Base-by-base conservation (phyloP, 2,113 vertebrate genomes). In the Sinocyclocheilus rhinocerous region DNA sequence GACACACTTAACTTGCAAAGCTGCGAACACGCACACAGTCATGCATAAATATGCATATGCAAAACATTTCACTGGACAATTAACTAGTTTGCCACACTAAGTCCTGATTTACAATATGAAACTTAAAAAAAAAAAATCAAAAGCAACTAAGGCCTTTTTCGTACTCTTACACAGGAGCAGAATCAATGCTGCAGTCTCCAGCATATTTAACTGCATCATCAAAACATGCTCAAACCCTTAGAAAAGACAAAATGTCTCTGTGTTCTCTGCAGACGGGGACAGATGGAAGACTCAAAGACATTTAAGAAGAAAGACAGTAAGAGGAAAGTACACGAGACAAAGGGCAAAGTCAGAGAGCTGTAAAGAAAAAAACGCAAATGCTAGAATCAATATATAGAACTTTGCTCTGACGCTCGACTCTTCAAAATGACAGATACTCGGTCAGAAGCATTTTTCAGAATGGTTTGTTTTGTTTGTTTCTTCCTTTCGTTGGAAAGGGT, bases 181-280 rank as follows among this genome's bases (percentile, higher is more conserved):
- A 86, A 57, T 89, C 57, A 52, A 87, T 83, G 72, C n/a, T n/a
- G n/a, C n/a, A n/a, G n/a, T 72, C 36, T 72, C 33, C 18, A 0
- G 18, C 76, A 88, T 88, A 90, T 91, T 88, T 86, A 89, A 77
- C 84, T 85, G 61, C 76, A 87, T 88, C 76, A 86, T 91, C 77
- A 86, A 76, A 88, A 86, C 76, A 65, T 63, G 78, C 88, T 85
- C 79, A 79, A 76, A 87, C 65, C 73, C 75, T 70, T 85, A 50
- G 82, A 75, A 89, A 84, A 89, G 61, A 76, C 83, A 84, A 33
- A 88, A 39, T 81, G 73, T 45, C 55, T 78, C 83, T 83, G 77
- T 81, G 67, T 86, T 67, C 87, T 88, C 22, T 70, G 79, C 85
- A 75, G 73, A 11, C 18, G 39, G 11, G 52, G 81, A 84, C 83